phyloP scores from a whole-genome alignment of 1,140 invertebrate genomes.

The Tetragnatha versicolor region DNA sequence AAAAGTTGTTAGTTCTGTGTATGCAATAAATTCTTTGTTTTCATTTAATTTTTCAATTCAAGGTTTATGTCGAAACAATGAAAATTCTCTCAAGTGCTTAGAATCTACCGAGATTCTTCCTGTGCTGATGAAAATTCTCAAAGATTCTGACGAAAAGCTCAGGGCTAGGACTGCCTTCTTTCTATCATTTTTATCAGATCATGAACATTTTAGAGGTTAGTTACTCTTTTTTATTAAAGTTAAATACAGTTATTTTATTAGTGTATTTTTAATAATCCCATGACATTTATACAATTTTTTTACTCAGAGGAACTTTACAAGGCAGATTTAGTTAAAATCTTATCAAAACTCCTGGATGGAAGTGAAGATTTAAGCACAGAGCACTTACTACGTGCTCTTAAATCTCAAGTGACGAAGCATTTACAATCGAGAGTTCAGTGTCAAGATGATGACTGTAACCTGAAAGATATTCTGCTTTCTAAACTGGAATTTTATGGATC shows the following conservation, averaged over 20 bases:
- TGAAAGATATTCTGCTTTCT: conserved; percentile 63
- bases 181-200: conserved; percentile 69
- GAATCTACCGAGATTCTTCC: conserved; percentile 71
- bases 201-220: conserved; percentile 70
- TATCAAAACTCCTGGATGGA: conserved; percentile 65
- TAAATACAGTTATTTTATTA: neutral
- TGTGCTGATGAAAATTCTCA: conserved; percentile 70
- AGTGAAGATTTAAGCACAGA: conserved; percentile 67
- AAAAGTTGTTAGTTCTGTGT: too few species aligned
- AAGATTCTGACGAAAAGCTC: conserved; percentile 70
- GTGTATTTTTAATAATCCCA: too few species aligned
- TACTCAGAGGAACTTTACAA: conserved; percentile 66
- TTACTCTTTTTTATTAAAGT: neutral
- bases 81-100: conserved; percentile 70
- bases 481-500: conserved; percentile 33
- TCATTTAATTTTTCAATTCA: conserved; percentile 53
- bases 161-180: conserved; percentile 77
- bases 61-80: conserved; percentile 72
- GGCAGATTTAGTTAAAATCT: conserved; percentile 71
- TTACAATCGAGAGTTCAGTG: conserved; percentile 66
- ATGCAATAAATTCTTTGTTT: neutral
- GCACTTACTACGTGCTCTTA: conserved; percentile 68
- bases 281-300: too few species aligned
- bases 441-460: conserved; percentile 65
- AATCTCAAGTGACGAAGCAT: conserved; percentile 66